Percentiles rank a stretch among this genome's conserved stretches.
These are phyloP conservation scores for Cacajao melanocephalus DNA, from an alignment of 2,797 vertebrate genomes.

Conservation along the genomic window DNA sequence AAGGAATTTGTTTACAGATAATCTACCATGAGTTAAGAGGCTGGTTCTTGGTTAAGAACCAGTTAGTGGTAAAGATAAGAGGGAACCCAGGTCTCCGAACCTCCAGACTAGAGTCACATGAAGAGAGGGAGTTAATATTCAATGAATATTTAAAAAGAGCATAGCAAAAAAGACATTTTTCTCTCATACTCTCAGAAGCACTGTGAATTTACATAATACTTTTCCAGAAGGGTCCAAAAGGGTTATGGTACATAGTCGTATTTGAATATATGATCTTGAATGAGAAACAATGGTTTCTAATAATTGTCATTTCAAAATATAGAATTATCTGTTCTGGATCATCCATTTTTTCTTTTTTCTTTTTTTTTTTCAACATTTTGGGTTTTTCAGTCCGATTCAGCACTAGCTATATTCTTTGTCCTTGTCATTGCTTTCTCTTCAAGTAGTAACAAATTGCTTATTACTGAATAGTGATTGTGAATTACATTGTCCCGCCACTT, in stretches of 20 bases:
- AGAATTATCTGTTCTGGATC: neutral
- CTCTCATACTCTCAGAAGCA: neutral
- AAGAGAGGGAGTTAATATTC: neutral
- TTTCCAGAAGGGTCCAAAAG: neutral
- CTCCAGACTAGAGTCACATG: accelerated
- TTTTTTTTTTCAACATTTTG: neutral
- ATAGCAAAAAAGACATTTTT: neutral
- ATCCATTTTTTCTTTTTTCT: neutral
- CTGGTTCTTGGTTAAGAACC: neutral
- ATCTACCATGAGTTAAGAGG: neutral
- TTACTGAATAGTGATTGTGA: conserved; percentile 46
- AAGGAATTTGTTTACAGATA: neutral
- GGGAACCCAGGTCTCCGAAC: neutral
- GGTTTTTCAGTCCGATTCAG: conserved; percentile 39
- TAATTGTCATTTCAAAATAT: neutral
- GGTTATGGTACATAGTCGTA: neutral
- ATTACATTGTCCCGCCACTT: conserved; percentile 34
- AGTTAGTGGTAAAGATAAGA: neutral
- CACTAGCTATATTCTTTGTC: conserved; percentile 65
- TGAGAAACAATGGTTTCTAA: neutral
- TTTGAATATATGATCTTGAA: neutral
- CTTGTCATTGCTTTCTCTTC: conserved; percentile 59
- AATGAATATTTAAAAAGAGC: neutral
- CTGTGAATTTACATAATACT: neutral
- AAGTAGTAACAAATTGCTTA: conserved; percentile 54